Conservation (phyloP, 1,140 invertebrate species). For the Zaprionus camerounensis region DNA sequence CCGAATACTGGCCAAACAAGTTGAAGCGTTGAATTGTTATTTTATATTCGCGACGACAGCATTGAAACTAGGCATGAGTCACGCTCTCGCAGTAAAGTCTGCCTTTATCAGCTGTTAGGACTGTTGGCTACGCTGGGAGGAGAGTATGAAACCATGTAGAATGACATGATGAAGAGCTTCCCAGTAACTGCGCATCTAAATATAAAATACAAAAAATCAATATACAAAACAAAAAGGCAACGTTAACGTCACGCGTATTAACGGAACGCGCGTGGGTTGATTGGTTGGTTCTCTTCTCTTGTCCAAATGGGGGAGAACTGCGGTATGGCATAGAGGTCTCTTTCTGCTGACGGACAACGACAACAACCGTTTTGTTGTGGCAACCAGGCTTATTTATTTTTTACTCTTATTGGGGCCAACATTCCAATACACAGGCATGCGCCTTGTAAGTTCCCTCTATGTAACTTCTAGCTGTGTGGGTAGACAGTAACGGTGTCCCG, state of each 20-base stretch:
- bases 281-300: slow-evolving; percentile 13
- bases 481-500: slow-evolving; percentile 58
- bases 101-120: slow-evolving; percentile 64
- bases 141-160: slow-evolving; percentile 9
- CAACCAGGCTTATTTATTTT: slow-evolving; percentile 59
- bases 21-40: slow-evolving; percentile 39
- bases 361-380: slow-evolving; percentile 76
- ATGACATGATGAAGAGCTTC: slow-evolving; percentile 26
- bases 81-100: slow-evolving; percentile 32
- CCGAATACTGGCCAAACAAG: slow-evolving; percentile 70
- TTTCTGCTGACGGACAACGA: slow-evolving; percentile 52
- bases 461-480: slow-evolving; percentile 37
- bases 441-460: slow-evolving; percentile 50
- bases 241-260: slow-evolving; percentile 67
- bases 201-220: slow-evolving; percentile 70
- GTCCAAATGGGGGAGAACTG: background rate
- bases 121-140: slow-evolving; percentile 1
- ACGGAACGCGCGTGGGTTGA: slow-evolving; percentile 62
- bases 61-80: slow-evolving; percentile 63
- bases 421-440: slow-evolving; percentile 70
- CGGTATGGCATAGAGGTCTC: background rate
- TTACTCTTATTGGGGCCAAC: slow-evolving; percentile 46
- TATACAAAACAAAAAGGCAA: slow-evolving; percentile 45
- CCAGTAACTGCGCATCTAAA: slow-evolving; percentile 73
- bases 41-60: slow-evolving; percentile 32